Conservation (phyloP, 1,140 invertebrate genomes). For the Liolophura sinensis region DNA sequence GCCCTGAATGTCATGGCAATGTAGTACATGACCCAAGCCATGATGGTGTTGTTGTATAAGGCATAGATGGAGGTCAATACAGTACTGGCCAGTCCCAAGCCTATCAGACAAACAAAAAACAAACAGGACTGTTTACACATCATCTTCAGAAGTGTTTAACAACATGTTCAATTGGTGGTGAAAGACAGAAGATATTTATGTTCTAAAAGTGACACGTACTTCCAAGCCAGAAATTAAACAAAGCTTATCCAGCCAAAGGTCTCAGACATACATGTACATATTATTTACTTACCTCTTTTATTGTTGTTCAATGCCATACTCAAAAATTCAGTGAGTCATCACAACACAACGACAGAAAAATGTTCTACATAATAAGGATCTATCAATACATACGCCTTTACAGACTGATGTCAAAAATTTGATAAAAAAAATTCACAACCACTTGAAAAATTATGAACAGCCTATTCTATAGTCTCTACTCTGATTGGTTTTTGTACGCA, state of each 20-base stretch:
- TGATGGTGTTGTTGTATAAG: slow-evolving; percentile 96
- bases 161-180: neutral
- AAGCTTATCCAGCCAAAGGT: no score
- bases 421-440: neutral
- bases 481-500: no score
- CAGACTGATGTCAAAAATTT: neutral
- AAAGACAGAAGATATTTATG: neutral
- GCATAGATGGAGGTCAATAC: slow-evolving; percentile 22
- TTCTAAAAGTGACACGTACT: neutral
- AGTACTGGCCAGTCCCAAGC: slow-evolving; percentile 18
- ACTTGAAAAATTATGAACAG: neutral
- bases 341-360: no score
- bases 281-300: no score
- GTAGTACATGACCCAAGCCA: slow-evolving; percentile 95
- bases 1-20: slow-evolving; percentile 93
- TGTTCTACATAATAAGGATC: no score
- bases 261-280: no score
- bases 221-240: no score
- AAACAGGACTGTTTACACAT: slow-evolving; percentile 16
- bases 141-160: slow-evolving; percentile 18
- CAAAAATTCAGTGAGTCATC: no score
- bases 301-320: no score
- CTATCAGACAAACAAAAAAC: slow-evolving; percentile 10
- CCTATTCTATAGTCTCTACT: neutral
- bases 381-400: no score